Evolutionary conservation across 2,888 invertebrate species (phyloP).

Genomic region (Andrena camellia): DNA sequence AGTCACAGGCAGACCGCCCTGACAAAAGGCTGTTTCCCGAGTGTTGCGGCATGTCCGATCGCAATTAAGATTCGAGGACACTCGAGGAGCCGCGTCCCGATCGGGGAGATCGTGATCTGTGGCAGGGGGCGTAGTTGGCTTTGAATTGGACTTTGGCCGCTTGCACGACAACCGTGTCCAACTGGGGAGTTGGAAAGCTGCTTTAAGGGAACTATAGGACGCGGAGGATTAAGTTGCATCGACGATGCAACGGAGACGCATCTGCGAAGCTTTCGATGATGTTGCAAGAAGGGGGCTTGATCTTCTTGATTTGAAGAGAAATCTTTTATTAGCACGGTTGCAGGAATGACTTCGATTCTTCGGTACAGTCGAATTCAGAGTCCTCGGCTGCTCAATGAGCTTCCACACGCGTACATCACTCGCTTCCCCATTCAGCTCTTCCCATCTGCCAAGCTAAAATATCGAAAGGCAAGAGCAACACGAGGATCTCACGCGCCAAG

Average conservation of each 20-base stretch:
- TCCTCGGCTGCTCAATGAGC: neutral
- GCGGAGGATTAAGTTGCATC: neutral
- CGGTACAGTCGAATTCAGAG: neutral
- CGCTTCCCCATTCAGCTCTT: neutral
- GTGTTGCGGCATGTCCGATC: constrained; percentile 28
- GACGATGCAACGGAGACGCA: neutral
- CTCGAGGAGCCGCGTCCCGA: constrained; percentile 5
- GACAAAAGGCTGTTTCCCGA: constrained; percentile 47
- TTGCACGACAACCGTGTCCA: neutral
- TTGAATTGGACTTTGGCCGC: neutral
- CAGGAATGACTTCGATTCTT: constrained; percentile 8
- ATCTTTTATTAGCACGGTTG: neutral
- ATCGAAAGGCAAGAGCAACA: neutral
- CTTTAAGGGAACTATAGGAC: neutral
- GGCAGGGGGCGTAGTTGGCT: neutral
- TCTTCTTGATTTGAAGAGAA: neutral
- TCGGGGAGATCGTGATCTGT: neutral
- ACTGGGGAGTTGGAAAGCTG: neutral
- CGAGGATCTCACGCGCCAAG: neutral
- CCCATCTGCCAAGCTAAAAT: neutral
- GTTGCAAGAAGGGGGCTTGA: neutral
- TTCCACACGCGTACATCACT: neutral
- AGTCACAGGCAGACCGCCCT: constrained; percentile 30
- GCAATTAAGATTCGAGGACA: constrained; percentile 42
- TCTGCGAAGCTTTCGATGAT: neutral